These are phyloP conservation scores for Fragum sueziense DNA, from an alignment of 2,888 invertebrate genomes.

Conservation along the genomic window DNA sequence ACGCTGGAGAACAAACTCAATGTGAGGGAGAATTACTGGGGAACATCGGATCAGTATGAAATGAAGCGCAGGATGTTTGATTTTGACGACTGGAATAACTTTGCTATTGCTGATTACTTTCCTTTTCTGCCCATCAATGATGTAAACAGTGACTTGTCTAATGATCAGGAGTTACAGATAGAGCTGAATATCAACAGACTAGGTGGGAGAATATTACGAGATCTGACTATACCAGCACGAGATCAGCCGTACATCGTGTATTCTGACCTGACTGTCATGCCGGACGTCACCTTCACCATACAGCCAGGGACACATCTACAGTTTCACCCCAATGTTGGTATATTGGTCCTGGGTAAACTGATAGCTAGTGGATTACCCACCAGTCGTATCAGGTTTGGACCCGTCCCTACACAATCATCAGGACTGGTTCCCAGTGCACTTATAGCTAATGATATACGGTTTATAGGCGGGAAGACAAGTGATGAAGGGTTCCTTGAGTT, in stretches of 20 bases:
- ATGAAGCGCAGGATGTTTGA: slow-evolving; percentile 95
- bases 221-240: slow-evolving; percentile 68
- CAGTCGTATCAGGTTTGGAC: slow-evolving; percentile 61
- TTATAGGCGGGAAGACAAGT: slow-evolving; percentile 89
- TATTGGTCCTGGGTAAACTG: slow-evolving; percentile 95
- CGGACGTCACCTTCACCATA: slow-evolving; percentile 92
- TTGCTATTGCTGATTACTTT: slow-evolving; percentile 94
- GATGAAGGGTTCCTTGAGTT: slow-evolving; percentile 95
- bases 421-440: slow-evolving; percentile 11
- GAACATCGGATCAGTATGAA: slow-evolving; percentile 87
- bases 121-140: slow-evolving; percentile 90
- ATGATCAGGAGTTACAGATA: slow-evolving; percentile 65
- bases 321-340: slow-evolving; percentile 97
- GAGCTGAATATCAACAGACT: slow-evolving; percentile 72
- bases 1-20: slow-evolving; percentile 93
- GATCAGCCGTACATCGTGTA: slow-evolving; percentile 84
- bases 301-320: slow-evolving; percentile 95
- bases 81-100: slow-evolving; percentile 99
- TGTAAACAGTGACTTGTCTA: slow-evolving; percentile 67
- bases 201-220: slow-evolving; percentile 86
- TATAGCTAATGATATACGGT: slow-evolving; percentile 36
- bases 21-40: slow-evolving; percentile 98
- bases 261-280: slow-evolving; percentile 98
- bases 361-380: slow-evolving; percentile 88
- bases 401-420: slow-evolving; percentile 31